These are phyloP conservation scores for Cuniculus paca DNA, from an alignment of 2,797 vertebrate species.

Conservation along the genomic window DNA sequence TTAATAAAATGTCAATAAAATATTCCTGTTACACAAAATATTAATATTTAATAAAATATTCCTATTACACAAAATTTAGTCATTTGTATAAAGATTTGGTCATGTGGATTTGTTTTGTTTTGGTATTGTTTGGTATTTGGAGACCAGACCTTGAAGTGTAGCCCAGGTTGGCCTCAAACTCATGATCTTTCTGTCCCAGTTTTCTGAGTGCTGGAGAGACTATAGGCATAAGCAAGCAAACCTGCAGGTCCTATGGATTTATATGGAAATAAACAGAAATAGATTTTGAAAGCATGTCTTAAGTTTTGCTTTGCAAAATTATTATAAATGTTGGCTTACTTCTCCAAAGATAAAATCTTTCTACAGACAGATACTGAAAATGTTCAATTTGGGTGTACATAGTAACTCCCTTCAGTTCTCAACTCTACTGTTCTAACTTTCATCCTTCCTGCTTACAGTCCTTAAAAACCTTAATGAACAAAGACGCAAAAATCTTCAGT, in stretches of 20 bases:
- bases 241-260: slow-evolving; percentile 30
- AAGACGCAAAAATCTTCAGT: no score
- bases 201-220: neutral
- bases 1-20: slow-evolving; percentile 76
- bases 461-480: neutral
- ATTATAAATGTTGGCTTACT: slow-evolving; percentile 63
- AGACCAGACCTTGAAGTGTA: neutral
- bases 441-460: neutral
- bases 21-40: slow-evolving; percentile 38
- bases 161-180: neutral
- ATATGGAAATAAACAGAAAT: slow-evolving; percentile 47
- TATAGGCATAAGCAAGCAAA: neutral
- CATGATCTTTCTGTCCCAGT: neutral
- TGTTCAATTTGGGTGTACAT: neutral
- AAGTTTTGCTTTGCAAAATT: slow-evolving; percentile 60
- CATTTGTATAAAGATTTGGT: slow-evolving; percentile 71
- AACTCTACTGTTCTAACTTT: neutral
- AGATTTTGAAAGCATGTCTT: slow-evolving; percentile 64
- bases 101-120: slow-evolving; percentile 31
- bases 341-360: slow-evolving; percentile 38
- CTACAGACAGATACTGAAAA: neutral
- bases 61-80: slow-evolving; percentile 57
- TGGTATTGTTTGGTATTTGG: neutral
- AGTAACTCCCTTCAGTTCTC: neutral
- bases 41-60: slow-evolving; percentile 61